A percentile compares a stretch with the other conserved stretches of the same genome.
Conservation (phyloP, 1,140 invertebrate species). For the Triops longicaudatus region DNA sequence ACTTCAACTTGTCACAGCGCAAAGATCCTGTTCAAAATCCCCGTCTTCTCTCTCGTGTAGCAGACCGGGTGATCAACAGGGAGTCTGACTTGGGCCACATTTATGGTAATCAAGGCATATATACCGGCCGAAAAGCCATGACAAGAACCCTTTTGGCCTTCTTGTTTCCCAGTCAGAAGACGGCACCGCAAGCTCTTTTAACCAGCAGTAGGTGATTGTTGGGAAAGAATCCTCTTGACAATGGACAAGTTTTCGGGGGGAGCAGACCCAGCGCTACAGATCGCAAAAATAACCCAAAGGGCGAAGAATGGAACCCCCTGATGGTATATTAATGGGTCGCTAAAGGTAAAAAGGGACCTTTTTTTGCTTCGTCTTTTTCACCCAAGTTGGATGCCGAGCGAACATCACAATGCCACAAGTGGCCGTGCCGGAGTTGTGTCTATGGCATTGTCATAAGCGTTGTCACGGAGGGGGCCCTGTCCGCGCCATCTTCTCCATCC, state of each 20-base stretch:
- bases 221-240: not conserved
- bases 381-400: not conserved
- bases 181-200: not conserved
- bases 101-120: conserved; percentile 12
- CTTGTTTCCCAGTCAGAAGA: not conserved
- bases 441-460: conserved; percentile 6
- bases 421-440: conserved; percentile 11
- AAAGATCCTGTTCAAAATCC: not conserved
- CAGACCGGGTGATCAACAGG: not conserved
- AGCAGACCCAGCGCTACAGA: not conserved
- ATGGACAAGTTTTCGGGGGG: not conserved
- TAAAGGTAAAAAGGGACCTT: conserved; percentile 3
- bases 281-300: not conserved
- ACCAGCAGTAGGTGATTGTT: not conserved
- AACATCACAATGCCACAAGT: not conserved
- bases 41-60: not conserved
- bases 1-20: conserved; percentile 6
- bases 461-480: conserved; percentile 13
- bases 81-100: conserved; percentile 10
- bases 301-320: not conserved
- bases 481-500: not conserved
- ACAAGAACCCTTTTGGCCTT: not conserved
- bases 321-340: conserved; percentile 6
- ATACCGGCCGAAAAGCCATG: not conserved
- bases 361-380: not conserved